phyloP scores from a whole-genome alignment of 2,113 vertebrate genomes.

The Crotalus tigris region DNA sequence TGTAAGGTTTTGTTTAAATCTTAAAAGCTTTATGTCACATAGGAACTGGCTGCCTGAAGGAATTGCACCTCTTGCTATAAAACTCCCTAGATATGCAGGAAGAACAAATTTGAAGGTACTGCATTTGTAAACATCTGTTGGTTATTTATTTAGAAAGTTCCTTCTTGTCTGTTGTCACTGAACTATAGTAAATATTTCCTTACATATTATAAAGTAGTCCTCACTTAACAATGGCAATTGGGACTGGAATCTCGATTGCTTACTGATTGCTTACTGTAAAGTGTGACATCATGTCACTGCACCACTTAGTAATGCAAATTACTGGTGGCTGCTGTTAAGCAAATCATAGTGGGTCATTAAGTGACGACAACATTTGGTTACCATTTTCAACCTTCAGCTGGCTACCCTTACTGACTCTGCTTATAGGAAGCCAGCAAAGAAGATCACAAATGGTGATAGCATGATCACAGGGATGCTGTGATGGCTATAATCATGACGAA shows the following conservation, averaged over 20 bases:
- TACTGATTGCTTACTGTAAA: background rate
- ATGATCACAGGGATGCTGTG: background rate
- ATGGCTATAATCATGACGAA: background rate
- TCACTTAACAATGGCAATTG: background rate
- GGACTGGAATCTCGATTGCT: background rate
- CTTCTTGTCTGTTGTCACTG: background rate
- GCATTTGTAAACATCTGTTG: background rate
- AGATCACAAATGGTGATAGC: background rate
- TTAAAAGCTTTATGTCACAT: background rate
- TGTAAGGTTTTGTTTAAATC: background rate
- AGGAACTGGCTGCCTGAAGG: background rate
- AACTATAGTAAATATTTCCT: background rate
- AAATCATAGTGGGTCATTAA: background rate
- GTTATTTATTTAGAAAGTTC: background rate
- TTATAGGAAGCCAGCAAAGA: background rate
- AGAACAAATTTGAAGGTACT: background rate
- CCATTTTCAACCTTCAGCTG: background rate
- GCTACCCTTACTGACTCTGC: background rate
- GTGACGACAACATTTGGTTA: background rate
- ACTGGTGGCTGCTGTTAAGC: background rate
- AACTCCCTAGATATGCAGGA: background rate
- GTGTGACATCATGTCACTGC: background rate
- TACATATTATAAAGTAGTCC: background rate
- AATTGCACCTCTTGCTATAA: background rate
- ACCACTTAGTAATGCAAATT: background rate